Conservation (phyloP, 2,888 invertebrate genomes). For the Morpho deidamia region DNA sequence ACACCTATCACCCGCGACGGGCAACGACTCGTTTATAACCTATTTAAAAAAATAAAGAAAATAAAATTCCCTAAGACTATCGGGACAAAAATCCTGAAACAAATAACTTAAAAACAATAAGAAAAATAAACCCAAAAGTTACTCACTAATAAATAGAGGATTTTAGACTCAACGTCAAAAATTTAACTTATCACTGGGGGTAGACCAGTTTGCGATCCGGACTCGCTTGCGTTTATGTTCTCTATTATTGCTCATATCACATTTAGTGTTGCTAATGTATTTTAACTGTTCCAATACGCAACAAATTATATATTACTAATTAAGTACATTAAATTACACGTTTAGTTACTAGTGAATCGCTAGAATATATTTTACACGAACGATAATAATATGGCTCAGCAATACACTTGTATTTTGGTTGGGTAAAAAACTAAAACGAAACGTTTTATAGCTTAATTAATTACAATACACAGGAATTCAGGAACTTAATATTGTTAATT, state of each 20-base stretch:
- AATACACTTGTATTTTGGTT: constrained; percentile 31
- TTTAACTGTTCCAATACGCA: constrained; percentile 64
- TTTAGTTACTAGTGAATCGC: constrained; percentile 40
- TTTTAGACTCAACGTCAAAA: constrained; percentile 68
- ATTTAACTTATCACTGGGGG: constrained; percentile 56
- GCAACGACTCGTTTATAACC: constrained; percentile 67
- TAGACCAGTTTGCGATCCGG: constrained; percentile 28
- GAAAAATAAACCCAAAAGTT: constrained; percentile 77
- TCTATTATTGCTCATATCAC: constrained; percentile 76
- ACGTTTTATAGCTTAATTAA: constrained; percentile 16
- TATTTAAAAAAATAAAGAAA: constrained; percentile 74
- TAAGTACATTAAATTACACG: constrained; percentile 61
- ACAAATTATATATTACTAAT: constrained; percentile 70
- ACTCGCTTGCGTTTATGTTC: constrained; percentile 54
- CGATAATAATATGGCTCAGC: constrained; percentile 62
- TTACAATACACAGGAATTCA: constrained; percentile 28
- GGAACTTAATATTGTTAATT: constrained; percentile 31
- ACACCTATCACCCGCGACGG: constrained; percentile 66
- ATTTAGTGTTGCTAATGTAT: constrained; percentile 60
- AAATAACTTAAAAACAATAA: constrained; percentile 78
- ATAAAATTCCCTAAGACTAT: constrained; percentile 78
- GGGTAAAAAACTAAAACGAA: constrained; percentile 19
- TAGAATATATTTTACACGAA: constrained; percentile 36
- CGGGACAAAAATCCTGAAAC: constrained; percentile 78
- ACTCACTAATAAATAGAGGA: constrained; percentile 76